Evolutionary conservation across 2,888 invertebrate genomes (phyloP).

Genomic region (Drosophila sordidula): DNA sequence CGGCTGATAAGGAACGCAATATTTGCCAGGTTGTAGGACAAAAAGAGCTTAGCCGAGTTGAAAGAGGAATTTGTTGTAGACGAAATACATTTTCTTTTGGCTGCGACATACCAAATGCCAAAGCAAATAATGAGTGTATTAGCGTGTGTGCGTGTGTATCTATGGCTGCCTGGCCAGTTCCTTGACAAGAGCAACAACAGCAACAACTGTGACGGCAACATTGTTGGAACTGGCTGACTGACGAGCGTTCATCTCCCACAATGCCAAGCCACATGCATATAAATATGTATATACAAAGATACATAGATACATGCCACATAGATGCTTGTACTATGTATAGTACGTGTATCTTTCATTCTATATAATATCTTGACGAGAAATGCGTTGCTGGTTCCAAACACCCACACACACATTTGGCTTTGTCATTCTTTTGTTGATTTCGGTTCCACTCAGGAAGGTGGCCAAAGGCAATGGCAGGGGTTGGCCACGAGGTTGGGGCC

Average conservation of each 20-base stretch:
- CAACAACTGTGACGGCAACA: conserved; percentile 38
- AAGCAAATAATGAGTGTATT: conserved; percentile 58
- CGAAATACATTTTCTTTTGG: conserved; percentile 57
- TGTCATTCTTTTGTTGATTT: conserved; percentile 56
- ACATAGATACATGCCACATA: conserved; percentile 16
- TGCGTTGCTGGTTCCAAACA: conserved; percentile 58
- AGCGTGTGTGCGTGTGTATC: conserved; percentile 25
- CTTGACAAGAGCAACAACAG: conserved; percentile 58
- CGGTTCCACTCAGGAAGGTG: background rate
- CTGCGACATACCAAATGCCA: conserved; percentile 75
- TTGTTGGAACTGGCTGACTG: conserved; percentile 62
- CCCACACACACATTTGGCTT: conserved; percentile 36
- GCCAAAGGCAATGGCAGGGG: conserved; percentile 16
- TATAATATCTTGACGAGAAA: conserved; percentile 39
- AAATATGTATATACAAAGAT: background rate
- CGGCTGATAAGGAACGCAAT: conserved; percentile 61
- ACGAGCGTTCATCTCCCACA: conserved; percentile 50
- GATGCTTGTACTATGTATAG: conserved; percentile 51
- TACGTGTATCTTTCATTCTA: conserved; percentile 36
- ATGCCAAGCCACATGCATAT: conserved; percentile 22
- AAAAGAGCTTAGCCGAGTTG: conserved; percentile 39
- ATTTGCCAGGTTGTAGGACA: conserved; percentile 52
- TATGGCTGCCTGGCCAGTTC: conserved; percentile 45
- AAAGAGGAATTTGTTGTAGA: conserved; percentile 40
- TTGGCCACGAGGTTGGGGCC: conserved; percentile 24